Evolutionary conservation across 1,140 invertebrate species (phyloP).

Genomic region (Brachionus asplanchnoidis): DNA sequence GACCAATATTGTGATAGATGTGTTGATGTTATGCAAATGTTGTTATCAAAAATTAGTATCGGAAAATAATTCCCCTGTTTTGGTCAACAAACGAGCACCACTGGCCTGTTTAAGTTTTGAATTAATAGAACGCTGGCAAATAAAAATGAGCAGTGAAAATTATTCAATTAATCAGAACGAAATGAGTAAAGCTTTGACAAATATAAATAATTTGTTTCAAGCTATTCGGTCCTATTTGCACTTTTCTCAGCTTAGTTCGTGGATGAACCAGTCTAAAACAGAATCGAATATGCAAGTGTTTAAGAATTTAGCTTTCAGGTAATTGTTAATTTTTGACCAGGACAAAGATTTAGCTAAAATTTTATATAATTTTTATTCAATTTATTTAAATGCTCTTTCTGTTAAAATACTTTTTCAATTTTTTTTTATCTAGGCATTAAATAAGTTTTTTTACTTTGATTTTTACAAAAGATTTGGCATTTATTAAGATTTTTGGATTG

Average conservation of each 20-base stretch:
- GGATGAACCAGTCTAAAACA: neutral
- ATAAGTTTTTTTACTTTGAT: too few species aligned
- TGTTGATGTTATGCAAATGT: neutral
- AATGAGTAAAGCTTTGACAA: neutral
- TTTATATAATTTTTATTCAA: too few species aligned
- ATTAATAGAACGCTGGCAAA: neutral
- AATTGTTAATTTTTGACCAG: neutral
- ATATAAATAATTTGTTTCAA: conserved; percentile 6
- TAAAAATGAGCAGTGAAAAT: neutral
- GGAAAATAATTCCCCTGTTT: neutral
- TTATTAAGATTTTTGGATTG: too few species aligned
- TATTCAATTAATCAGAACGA: neutral
- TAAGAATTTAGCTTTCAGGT: conserved; percentile 17
- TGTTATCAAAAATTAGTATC: neutral
- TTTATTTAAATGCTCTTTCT: too few species aligned
- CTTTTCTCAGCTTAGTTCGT: conserved; percentile 27
- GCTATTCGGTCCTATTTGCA: conserved; percentile 31
- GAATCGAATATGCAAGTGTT: neutral
- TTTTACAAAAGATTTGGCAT: too few species aligned
- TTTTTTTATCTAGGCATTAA: neutral
- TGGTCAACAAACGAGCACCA: neutral
- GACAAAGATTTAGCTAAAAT: neutral
- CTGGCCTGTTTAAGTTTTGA: neutral
- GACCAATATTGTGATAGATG: neutral
- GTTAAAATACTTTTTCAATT: neutral